Conservation (phyloP, 2,797 vertebrate genomes). For the Limnodromus scolopaceus region DNA sequence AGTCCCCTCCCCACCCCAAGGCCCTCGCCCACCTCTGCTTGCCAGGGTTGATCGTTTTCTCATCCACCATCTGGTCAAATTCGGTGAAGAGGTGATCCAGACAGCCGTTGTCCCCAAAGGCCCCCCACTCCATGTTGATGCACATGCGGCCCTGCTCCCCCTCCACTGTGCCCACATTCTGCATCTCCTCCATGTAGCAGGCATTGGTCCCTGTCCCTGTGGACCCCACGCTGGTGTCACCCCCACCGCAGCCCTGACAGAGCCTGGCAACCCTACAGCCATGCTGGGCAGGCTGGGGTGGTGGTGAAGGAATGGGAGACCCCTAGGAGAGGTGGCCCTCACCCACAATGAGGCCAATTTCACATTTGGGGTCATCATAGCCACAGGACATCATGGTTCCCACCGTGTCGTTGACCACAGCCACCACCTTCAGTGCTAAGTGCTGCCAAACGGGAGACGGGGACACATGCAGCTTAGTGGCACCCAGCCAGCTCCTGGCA, state of each 20-base stretch:
- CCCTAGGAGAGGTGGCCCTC: slow-evolving; percentile 1
- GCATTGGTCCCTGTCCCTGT: slow-evolving; percentile 80
- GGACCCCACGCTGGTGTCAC: neutral
- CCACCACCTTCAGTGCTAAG: slow-evolving; percentile 76
- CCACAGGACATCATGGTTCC: slow-evolving; percentile 86
- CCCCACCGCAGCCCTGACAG: neutral
- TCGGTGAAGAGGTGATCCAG: slow-evolving; percentile 63
- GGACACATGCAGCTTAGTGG: neutral
- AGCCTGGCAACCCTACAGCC: neutral
- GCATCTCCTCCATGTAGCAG: slow-evolving; percentile 84
- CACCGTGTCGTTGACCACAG: slow-evolving; percentile 83
- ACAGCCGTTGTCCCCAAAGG: slow-evolving; percentile 80
- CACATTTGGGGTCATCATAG: slow-evolving; percentile 77
- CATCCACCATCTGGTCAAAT: slow-evolving; percentile 72
- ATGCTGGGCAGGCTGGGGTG: neutral
- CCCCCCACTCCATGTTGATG: slow-evolving; percentile 85
- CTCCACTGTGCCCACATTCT: slow-evolving; percentile 57
- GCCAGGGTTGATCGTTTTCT: slow-evolving; percentile 71
- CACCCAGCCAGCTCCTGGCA: neutral
- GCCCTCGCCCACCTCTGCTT: slow-evolving; percentile 75
- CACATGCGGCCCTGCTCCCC: slow-evolving; percentile 79
- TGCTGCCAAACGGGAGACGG: slow-evolving; percentile 68
- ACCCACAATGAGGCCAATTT: slow-evolving; percentile 83
- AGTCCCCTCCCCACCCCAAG: fast-evolving
- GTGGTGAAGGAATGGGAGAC: neutral